These are phyloP conservation scores for Cynopterus sphinx DNA, from an alignment of 2,797 vertebrate genomes.

Conservation along the genomic window DNA sequence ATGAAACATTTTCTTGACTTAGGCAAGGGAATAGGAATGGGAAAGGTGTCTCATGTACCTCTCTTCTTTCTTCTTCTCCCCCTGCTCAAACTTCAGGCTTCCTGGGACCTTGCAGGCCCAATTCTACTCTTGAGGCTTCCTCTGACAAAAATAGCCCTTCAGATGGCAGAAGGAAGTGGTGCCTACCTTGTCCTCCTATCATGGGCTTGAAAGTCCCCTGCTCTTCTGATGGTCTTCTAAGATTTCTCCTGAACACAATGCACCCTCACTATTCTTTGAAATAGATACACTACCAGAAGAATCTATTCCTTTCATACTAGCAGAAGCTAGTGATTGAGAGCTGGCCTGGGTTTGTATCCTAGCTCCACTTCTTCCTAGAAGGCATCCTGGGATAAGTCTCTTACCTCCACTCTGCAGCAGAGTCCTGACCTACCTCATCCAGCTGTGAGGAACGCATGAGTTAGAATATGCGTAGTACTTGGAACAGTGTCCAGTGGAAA, in stretches of 20 bases:
- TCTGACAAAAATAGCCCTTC: background rate
- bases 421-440: background rate
- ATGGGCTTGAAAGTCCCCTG: background rate
- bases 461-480: background rate
- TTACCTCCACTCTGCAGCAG: background rate
- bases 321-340: background rate
- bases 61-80: background rate
- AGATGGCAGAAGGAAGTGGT: background rate
- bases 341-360: background rate
- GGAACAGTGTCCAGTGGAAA: background rate
- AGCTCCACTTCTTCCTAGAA: background rate
- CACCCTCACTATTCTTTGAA: background rate
- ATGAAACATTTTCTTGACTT: background rate
- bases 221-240: background rate
- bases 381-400: background rate
- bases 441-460: background rate
- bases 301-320: background rate
- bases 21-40: background rate
- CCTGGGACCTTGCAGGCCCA: background rate
- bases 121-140: background rate
- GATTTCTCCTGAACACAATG: background rate
- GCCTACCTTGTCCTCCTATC: background rate
- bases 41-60: background rate
- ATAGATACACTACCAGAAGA: no score
- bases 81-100: background rate